Evolutionary conservation across 37 sponge, comb jelly and placozoan species (phyloP).

Genomic region (Chondrilla cf. caribensis): DNA sequence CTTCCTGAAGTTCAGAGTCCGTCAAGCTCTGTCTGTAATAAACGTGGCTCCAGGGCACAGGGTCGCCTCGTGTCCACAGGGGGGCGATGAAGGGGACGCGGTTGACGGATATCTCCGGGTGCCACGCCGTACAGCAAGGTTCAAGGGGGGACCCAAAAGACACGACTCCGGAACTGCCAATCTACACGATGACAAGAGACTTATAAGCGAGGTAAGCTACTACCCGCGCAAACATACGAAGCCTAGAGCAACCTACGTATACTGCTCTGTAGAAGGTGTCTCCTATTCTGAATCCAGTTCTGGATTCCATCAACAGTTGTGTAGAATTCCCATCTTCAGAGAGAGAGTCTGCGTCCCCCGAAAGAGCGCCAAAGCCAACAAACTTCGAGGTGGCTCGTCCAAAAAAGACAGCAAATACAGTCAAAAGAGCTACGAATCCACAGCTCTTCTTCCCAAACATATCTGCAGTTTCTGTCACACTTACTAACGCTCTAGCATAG

Average conservation of each 20-base stretch:
- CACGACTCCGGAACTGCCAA: not conserved
- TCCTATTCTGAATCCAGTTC: not conserved
- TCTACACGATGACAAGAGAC: not conserved
- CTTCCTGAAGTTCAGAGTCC: not conserved
- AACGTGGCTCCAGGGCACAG: not conserved
- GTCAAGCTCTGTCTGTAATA: not conserved
- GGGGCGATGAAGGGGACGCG: conserved; percentile 18
- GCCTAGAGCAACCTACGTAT: not conserved
- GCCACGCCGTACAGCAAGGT: conserved; percentile 2
- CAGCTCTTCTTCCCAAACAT: not conserved
- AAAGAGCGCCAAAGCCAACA: not conserved
- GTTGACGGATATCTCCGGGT: not conserved
- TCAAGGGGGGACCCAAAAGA: not conserved
- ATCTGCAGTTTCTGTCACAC: not conserved
- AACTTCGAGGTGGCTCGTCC: not conserved
- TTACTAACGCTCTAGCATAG: not conserved
- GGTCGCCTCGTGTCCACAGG: not conserved
- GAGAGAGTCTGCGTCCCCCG: conserved; percentile 3
- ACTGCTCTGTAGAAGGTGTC: not conserved
- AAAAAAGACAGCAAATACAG: not conserved
- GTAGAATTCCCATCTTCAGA: not conserved
- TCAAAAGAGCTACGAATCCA: not conserved
- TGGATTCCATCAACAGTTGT: not conserved
- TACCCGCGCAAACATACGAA: no score
- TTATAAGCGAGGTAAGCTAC: not conserved